Percentiles rank a stretch among this genome's conserved stretches.
These are phyloP conservation scores for Desmophyllum pertusum DNA, from an alignment of 92 coral and sea anemone genomes.

Conservation along the genomic window DNA sequence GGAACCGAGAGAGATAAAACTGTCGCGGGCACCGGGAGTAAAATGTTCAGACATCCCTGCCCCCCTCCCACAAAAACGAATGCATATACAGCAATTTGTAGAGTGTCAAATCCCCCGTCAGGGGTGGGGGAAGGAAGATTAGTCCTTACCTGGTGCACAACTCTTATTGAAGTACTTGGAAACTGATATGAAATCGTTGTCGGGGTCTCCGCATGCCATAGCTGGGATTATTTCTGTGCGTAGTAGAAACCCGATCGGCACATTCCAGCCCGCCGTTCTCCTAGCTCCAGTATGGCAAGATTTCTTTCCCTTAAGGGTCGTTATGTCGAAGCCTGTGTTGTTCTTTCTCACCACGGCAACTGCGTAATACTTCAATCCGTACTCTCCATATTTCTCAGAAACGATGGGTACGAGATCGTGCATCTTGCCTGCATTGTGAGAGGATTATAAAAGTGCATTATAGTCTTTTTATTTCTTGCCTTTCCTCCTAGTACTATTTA, in stretches of 20 bases:
- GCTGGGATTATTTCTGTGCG: slow-evolving; percentile 5
- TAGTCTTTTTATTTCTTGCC: not conserved
- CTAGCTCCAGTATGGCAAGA: slow-evolving; percentile 87
- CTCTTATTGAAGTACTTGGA: slow-evolving; percentile 68
- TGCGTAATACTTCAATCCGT: slow-evolving; percentile 57
- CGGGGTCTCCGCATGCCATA: slow-evolving; percentile 29
- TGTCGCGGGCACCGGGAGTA: too few relatives aligned
- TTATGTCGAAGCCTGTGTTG: slow-evolving; percentile 32
- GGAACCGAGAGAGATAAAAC: too few relatives aligned
- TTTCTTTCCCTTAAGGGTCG: slow-evolving; percentile 56
- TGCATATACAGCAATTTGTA: too few relatives aligned
- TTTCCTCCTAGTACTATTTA: too few relatives aligned
- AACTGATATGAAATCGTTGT: slow-evolving; percentile 49
- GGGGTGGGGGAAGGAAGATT: not conserved
- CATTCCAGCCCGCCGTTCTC: slow-evolving; percentile 77
- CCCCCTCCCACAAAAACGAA: too few relatives aligned
- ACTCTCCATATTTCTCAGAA: slow-evolving; percentile 52
- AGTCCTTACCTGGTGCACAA: slow-evolving; percentile 79
- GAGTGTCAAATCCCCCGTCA: not conserved
- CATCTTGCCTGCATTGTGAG: slow-evolving; percentile 30
- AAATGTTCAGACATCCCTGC: too few relatives aligned
- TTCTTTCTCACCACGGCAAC: slow-evolving; percentile 79
- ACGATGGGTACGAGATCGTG: slow-evolving; percentile 59
- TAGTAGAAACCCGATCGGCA: slow-evolving; percentile 80
- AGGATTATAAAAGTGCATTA: not conserved